These are phyloP conservation scores for Cyclopterus lumpus DNA, from an alignment of 2,797 vertebrate species.

Conservation along the genomic window DNA sequence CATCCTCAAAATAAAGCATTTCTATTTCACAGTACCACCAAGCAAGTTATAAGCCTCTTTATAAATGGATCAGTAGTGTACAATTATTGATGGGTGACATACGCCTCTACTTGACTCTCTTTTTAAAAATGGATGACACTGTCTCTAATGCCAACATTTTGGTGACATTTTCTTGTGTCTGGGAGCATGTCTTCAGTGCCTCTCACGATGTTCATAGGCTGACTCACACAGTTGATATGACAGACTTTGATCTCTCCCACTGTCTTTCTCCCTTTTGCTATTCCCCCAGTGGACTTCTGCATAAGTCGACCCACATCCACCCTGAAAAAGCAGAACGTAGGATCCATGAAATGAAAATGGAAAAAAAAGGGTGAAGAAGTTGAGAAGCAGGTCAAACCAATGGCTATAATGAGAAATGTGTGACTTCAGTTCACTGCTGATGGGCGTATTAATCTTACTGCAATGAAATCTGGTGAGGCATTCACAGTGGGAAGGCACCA, in stretches of 20 bases:
- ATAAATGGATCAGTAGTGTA: constrained; percentile 66
- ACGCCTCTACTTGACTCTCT: constrained; percentile 59
- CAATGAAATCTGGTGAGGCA: constrained; percentile 64
- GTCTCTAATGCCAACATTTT: constrained; percentile 66
- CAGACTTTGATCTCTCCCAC: constrained; percentile 76
- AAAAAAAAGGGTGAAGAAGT: constrained; percentile 26
- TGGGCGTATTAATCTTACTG: constrained; percentile 73
- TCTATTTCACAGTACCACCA: constrained; percentile 58
- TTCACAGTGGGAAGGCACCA: constrained; percentile 55
- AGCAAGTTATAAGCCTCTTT: constrained; percentile 61
- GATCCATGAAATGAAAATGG: constrained; percentile 72
- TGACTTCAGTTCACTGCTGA: constrained; percentile 57
- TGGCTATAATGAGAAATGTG: constrained; percentile 54
- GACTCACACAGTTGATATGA: constrained; percentile 73
- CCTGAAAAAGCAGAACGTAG: constrained; percentile 66
- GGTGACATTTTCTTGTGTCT: constrained; percentile 70
- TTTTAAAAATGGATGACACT: constrained; percentile 75
- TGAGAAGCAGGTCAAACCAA: constrained; percentile 45
- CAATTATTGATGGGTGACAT: constrained; percentile 70
- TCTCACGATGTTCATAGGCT: constrained; percentile 59
- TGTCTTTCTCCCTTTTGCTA: constrained; percentile 56
- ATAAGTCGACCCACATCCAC: constrained; percentile 68
- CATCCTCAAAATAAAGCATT: constrained; percentile 63
- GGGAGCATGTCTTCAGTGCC: constrained; percentile 63
- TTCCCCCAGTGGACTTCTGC: constrained; percentile 68